These are phyloP conservation scores for Notothenia rossii DNA, from an alignment of 2,113 vertebrate species.

Conservation along the genomic window DNA sequence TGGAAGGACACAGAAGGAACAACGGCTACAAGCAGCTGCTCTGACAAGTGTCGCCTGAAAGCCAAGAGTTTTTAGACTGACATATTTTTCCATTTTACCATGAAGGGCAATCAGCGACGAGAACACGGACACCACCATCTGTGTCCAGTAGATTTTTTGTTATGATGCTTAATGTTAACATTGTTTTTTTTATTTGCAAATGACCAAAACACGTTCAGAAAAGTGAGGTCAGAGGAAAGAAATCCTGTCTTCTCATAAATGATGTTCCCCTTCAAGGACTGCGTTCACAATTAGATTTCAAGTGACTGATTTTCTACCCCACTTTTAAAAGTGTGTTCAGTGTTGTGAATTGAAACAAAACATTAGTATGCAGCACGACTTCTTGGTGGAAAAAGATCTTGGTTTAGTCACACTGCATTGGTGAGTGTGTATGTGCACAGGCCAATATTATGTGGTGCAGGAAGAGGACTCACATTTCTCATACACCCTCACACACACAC, in stretches of 20 bases:
- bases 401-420: no score
- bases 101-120: not conserved
- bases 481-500: not conserved
- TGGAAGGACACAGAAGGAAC: not conserved
- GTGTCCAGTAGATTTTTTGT: not conserved
- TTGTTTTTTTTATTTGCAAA: not conserved
- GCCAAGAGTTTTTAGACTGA: not conserved
- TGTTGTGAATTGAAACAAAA: no score
- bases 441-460: no score
- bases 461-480: no score
- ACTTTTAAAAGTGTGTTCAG: no score
- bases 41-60: slow-evolving; percentile 8
- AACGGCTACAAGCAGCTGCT: not conserved
- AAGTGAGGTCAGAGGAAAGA: not conserved
- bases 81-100: not conserved
- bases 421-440: no score
- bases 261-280: no score
- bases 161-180: not conserved
- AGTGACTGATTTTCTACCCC: no score
- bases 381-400: no score
- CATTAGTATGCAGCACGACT: no score
- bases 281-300: no score
- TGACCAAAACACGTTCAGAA: not conserved
- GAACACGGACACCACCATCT: not conserved
- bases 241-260: no score